Evolutionary conservation across 2,797 vertebrate genomes (phyloP).

Genomic region (Myotis daubentonii): DNA sequence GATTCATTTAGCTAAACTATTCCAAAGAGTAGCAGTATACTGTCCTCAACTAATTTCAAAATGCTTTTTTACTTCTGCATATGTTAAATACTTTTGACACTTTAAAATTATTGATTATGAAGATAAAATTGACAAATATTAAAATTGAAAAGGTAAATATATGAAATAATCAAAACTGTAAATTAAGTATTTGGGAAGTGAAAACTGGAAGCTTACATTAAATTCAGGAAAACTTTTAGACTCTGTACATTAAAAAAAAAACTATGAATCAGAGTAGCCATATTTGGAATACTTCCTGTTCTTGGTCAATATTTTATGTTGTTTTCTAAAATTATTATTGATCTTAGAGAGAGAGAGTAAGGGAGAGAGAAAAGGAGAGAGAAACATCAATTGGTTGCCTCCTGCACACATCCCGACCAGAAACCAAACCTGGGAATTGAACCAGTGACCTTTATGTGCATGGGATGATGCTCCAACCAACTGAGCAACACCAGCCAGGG

Average conservation of each 20-base stretch:
- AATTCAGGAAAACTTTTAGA: background rate
- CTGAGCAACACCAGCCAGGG: background rate
- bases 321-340: background rate
- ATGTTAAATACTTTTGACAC: background rate
- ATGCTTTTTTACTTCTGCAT: background rate
- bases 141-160: background rate
- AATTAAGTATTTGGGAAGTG: background rate
- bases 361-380: background rate
- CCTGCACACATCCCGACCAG: background rate
- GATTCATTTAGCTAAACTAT: constrained; percentile 63
- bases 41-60: background rate
- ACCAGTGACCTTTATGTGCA: background rate
- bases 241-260: background rate
- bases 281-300: constrained; percentile 28
- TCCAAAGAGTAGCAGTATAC: background rate
- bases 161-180: background rate
- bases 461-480: background rate
- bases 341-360: background rate
- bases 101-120: background rate
- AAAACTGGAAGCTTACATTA: background rate
- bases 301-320: constrained; percentile 79
- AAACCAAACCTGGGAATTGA: background rate
- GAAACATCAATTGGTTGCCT: background rate
- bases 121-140: background rate
- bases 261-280: background rate